Percentiles rank a stretch among this genome's conserved stretches.
phyloP scores from a whole-genome alignment of 2,888 invertebrate genomes.

The Heliconius hortense region DNA sequence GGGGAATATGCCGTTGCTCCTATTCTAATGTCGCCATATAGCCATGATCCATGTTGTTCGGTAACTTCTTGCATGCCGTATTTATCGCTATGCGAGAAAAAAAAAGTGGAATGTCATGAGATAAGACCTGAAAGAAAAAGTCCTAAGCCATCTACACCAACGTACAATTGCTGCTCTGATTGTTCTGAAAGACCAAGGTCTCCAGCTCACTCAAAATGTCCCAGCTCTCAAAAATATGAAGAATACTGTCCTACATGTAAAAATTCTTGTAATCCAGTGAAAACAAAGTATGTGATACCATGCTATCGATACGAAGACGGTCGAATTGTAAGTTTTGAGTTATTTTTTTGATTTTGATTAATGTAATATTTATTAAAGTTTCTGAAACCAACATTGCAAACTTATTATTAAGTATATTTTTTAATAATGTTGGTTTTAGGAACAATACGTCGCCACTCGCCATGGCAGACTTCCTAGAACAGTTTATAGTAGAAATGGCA shows the following conservation, averaged over 20 bases:
- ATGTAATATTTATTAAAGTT: conserved; percentile 31
- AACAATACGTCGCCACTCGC: conserved; percentile 73
- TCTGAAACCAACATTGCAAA: conserved; percentile 48
- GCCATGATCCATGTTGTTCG: conserved; percentile 52
- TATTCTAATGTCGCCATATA: conserved; percentile 52
- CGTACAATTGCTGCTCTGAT: conserved; percentile 37
- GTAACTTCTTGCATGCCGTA: conserved; percentile 54
- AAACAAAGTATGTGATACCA: conserved; percentile 70
- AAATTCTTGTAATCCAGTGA: conserved; percentile 42
- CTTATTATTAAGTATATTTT: conserved; percentile 16
- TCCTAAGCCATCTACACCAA: conserved; percentile 21
- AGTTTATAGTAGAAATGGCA: conserved; percentile 69
- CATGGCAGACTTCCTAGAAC: conserved; percentile 69
- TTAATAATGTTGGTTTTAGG: conserved; percentile 73
- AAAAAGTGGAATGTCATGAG: conserved; percentile 53
- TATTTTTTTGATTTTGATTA: background rate
- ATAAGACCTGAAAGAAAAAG: conserved; percentile 41
- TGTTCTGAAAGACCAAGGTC: conserved; percentile 24
- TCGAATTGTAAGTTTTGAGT: conserved; percentile 66
- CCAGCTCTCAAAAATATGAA: conserved; percentile 8
- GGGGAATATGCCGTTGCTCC: conserved; percentile 61
- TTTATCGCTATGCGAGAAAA: conserved; percentile 58
- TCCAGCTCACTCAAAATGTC: background rate
- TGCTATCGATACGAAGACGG: conserved; percentile 77
- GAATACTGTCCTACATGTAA: conserved; percentile 45